Base-by-base conservation (phyloP, 2,113 vertebrate species). In the Desmodus rotundus region DNA sequence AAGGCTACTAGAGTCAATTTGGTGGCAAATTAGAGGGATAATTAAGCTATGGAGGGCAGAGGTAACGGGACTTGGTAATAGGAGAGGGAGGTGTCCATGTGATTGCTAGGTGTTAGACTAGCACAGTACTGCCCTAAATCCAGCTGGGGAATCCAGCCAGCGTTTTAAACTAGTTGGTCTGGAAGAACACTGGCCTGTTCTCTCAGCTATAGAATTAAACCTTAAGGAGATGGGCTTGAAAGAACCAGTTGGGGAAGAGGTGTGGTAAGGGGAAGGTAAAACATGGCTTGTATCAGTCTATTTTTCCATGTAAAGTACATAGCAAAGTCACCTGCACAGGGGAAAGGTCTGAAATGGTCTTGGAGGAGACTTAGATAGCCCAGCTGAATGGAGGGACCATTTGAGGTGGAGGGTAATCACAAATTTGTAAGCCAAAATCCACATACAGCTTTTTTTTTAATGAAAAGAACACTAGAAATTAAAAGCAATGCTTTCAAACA, bases 401-500 rank as follows among this genome's bases (percentile, higher is more conserved):
- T 80, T 80, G 38, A 68, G 16, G 22, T n/a, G 26, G 33, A n/a
- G 16, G 11, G 14, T n/a, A 17, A 10, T 38, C 19, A 22, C 20
- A 70, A 88, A 43, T 83, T 61, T 50, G 41, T 58, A 87, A 65
- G 47, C 6, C n/a, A 54, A 78, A 41, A 80, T 31, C 24, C 61
- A n/a, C 72, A 87, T 4, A 56, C 3, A 36, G 9, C 11, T 19
- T 50, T 70, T 77, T 67, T 61, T 43, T 12, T n/a, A 36, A 47
- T 72, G n/a, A 81, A 87, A 94, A 93, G 87, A 90, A 94, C 88
- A 93, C 54, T 74, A 78, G 26, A 92, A 96, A 89, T 87, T 87
- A 77, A 96, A 93, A 91, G 96, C 67, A 86, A 95, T 74, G 95
- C 77, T 97, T 97, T 96, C 95, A 91, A 93, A 89, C 28, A 56